Evolutionary conservation across 2,113 vertebrate genomes (phyloP), one percentile per base, ranked within the genome.

Genomic region (Trochalopteron elliotii): DNA sequence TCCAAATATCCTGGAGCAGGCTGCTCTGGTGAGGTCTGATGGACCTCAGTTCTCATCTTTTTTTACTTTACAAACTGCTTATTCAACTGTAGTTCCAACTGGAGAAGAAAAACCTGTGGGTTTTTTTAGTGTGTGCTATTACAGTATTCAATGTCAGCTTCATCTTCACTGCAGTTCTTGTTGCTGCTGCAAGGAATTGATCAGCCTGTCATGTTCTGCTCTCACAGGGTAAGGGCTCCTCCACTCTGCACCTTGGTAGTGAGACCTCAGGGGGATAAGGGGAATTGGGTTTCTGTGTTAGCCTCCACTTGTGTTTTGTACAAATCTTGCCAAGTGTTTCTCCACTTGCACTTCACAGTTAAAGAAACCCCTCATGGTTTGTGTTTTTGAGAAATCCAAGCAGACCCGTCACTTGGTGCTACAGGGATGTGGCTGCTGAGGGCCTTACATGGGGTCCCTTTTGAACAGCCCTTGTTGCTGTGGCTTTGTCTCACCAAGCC

Each of bases 181-280:
- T 40, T 42, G 42, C 15, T 74, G 42, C 83, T 71, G 30, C 0
- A 0, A 61, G 60, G 74, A 53, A 53, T 37, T 1, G 2, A 52
- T 56, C 44, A 76, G 53, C 37, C 19, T 75, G 30, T 49, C 78
- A 31, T 2, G 0, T 82, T 81, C 61, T 87, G 25, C 61, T 82
- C 21, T 63, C 33, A 39, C 0, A 2, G 67, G 30, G 35, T 24
- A 53, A 84, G 42, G 40, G 15, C 40, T 81, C 15, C 33, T 76
- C 74, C 2, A 1, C n/a, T 64, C 40, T 52, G 53, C 57, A 55
- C 21, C 42, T 70, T 0, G 0, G 15, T 8, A 37, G 22, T 12
- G 44, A 75, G 33, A 39, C 14, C 30, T 1, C 35, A 10, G 8
- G 20, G 45, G 45, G 12, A 50, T 10, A 23, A 64, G 7, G 3